These are phyloP conservation scores for Brachynemurus nebulosus DNA, from an alignment of 2,888 invertebrate species.

Conservation along the genomic window DNA sequence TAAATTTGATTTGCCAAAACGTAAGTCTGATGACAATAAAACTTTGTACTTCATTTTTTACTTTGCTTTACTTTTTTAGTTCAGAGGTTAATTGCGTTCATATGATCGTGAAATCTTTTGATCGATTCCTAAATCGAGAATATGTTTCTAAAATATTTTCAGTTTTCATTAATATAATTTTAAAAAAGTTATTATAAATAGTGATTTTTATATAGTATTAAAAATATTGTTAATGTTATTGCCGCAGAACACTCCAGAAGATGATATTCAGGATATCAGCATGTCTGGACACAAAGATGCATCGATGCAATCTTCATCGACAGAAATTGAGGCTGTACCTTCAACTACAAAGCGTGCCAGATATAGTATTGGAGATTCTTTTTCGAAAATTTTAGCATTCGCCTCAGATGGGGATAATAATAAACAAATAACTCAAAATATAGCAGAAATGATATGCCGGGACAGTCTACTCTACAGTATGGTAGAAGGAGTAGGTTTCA, in stretches of 20 bases:
- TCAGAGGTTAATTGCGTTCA: no score
- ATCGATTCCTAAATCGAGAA: no score
- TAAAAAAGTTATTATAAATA: no score
- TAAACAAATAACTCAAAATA: not conserved
- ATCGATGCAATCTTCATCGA: constrained; percentile 6
- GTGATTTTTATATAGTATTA: no score
- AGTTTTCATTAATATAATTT: no score
- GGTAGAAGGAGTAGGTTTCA: not conserved
- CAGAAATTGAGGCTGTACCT: not conserved
- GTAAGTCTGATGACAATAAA: no score
- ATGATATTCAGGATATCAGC: constrained; percentile 10
- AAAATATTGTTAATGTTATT: no score
- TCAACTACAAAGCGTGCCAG: not conserved
- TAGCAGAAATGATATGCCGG: constrained; percentile 1
- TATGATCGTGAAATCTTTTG: no score
- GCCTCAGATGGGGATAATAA: constrained; percentile 2
- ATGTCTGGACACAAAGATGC: constrained; percentile 6
- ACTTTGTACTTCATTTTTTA: no score
- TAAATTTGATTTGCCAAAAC: no score
- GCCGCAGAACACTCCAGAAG: constrained; percentile 7
- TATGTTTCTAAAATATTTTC: no score
- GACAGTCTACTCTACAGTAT: constrained; percentile 1
- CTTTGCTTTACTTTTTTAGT: no score
- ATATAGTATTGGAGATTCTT: not conserved
- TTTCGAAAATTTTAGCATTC: not conserved